Evolutionary conservation across 92 coral and sea anemone species (phyloP).

Genomic region (Heteractis magnifica): DNA sequence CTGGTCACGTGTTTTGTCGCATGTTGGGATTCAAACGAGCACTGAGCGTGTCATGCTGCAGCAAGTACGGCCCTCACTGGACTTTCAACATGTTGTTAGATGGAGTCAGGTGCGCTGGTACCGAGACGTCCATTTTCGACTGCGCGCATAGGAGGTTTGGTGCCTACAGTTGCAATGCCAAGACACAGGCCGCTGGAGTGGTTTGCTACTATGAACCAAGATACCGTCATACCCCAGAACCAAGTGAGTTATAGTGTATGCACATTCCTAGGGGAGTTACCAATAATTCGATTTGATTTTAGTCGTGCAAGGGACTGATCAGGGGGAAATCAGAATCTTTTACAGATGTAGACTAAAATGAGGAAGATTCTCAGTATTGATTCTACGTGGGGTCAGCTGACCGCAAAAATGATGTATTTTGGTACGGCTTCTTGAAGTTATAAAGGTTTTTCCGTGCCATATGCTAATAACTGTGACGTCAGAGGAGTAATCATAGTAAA

Average conservation of each 20-base stretch:
- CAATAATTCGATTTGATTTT: too few relatives aligned
- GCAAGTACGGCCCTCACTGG: conserved; percentile 24
- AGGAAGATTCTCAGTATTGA: too few relatives aligned
- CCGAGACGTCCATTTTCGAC: conserved; percentile 2
- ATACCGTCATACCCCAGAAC: background rate
- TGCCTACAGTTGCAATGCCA: conserved; percentile 13
- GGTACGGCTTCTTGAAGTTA: too few relatives aligned
- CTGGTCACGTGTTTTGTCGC: conserved; percentile 35
- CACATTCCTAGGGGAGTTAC: too few relatives aligned
- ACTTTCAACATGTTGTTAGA: conserved; percentile 6
- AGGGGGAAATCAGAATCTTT: too few relatives aligned
- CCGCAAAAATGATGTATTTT: too few relatives aligned
- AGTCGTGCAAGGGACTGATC: too few relatives aligned
- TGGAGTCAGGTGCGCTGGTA: conserved; percentile 20
- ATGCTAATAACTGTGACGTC: too few relatives aligned
- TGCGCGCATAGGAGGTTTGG: conserved; percentile 21
- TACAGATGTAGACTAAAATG: too few relatives aligned
- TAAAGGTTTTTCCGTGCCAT: too few relatives aligned
- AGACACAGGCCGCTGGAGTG: conserved; percentile 20
- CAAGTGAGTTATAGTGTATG: background rate
- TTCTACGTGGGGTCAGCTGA: too few relatives aligned
- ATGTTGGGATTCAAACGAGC: conserved; percentile 21
- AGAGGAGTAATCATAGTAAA: too few relatives aligned
- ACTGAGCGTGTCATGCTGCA: conserved; percentile 13
- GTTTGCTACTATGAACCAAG: background rate